These are phyloP conservation scores for Pseudeuparius sepicola DNA, from an alignment of 2,888 invertebrate species.

Conservation along the genomic window DNA sequence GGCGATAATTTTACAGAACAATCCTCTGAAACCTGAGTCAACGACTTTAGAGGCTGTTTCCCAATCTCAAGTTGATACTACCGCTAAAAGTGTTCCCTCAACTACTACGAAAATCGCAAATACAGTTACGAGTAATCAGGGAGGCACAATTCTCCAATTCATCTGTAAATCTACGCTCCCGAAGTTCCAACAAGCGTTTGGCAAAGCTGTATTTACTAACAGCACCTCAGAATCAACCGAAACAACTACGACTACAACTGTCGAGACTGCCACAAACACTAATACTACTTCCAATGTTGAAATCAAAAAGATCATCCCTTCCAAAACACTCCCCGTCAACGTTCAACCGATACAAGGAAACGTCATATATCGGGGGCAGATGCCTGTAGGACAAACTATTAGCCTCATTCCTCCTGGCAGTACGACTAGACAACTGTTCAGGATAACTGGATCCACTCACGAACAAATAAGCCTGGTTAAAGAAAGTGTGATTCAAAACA, in stretches of 20 bases:
- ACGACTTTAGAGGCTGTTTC: too few relatives aligned
- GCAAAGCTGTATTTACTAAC: conserved; percentile 54
- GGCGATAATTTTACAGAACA: too few relatives aligned
- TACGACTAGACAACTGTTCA: conserved; percentile 35
- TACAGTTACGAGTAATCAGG: conserved; percentile 25
- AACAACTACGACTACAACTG: conserved; percentile 19
- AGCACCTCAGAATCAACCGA: conserved; percentile 24
- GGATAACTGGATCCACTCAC: conserved; percentile 38
- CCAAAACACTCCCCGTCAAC: conserved; percentile 45
- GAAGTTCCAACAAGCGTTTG: conserved; percentile 71
- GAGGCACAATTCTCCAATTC: conserved; percentile 44
- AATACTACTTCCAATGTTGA: conserved; percentile 20
- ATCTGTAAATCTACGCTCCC: conserved; percentile 56
- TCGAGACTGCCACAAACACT: conserved; percentile 18
- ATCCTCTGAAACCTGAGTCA: too few relatives aligned
- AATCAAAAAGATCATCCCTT: conserved; percentile 37
- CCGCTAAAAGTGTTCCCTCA: conserved; percentile 23
- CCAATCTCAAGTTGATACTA: too few relatives aligned
- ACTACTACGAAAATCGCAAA: conserved; percentile 23
- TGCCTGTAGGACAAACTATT: conserved; percentile 53
- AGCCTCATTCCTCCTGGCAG: conserved; percentile 44
- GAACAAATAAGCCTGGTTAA: conserved; percentile 39
- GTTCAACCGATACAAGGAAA: conserved; percentile 55
- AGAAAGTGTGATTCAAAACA: conserved; percentile 40
- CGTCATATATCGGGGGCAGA: conserved; percentile 63